Percentiles rank a stretch among this genome's conserved stretches.
phyloP scores from a whole-genome alignment of 2,113 vertebrate genomes.

The Cercocebus atys region DNA sequence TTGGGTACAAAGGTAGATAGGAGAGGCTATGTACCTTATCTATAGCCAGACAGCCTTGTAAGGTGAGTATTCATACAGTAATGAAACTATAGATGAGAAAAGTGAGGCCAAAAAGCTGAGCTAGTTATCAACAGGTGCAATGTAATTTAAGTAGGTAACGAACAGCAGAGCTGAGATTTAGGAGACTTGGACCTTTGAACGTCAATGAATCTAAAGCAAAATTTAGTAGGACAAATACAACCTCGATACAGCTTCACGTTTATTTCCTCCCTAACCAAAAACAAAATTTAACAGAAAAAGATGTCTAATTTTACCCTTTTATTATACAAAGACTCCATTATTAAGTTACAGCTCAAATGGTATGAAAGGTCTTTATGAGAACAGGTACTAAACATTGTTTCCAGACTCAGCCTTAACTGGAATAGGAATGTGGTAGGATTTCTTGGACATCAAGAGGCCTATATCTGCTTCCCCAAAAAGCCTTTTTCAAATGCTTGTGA shows the following conservation, averaged over 20 bases:
- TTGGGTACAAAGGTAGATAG: background rate
- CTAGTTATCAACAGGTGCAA: background rate
- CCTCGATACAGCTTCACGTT: background rate
- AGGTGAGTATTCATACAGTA: background rate
- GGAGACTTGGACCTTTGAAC: background rate
- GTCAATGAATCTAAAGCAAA: background rate
- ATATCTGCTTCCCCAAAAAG: background rate
- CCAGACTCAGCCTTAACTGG: background rate
- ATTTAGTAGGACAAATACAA: background rate
- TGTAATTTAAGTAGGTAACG: background rate
- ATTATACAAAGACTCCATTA: background rate
- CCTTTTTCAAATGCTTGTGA: background rate
- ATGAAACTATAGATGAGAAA: background rate
- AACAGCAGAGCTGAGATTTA: background rate
- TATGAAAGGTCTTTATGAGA: background rate
- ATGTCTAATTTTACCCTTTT: background rate
- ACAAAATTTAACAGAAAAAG: background rate
- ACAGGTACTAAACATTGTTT: background rate
- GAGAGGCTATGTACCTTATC: background rate
- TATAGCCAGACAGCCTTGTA: background rate
- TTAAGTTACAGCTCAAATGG: background rate
- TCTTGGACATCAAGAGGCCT: background rate
- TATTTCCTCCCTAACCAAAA: background rate
- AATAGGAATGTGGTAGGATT: background rate
- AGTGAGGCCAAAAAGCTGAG: background rate